Conservation (phyloP, 2,797 vertebrate species). For the Pangasius larnaudii region DNA sequence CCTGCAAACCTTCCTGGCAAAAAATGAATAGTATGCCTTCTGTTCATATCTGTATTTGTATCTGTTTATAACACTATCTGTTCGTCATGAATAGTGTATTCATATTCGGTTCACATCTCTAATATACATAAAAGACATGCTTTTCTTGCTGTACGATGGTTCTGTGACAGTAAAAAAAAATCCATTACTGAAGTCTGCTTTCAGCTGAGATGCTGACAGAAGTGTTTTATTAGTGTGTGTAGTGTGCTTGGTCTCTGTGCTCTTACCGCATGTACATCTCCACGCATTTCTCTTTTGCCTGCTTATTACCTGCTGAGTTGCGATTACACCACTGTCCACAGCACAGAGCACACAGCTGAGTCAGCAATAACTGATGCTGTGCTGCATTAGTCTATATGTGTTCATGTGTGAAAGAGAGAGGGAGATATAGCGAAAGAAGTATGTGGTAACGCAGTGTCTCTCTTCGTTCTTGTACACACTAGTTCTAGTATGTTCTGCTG, state of each 20-base stretch:
- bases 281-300: neutral
- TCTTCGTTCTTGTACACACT: neutral
- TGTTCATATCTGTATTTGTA: neutral
- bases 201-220: neutral
- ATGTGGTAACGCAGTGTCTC: neutral
- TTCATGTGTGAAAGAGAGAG: slow-evolving; percentile 20
- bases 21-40: neutral
- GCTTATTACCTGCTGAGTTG: slow-evolving; percentile 26
- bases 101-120: neutral
- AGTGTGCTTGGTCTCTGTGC: neutral
- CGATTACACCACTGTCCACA: slow-evolving; percentile 17
- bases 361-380: slow-evolving; percentile 35
- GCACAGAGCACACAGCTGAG: slow-evolving; percentile 34
- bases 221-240: neutral
- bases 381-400: neutral
- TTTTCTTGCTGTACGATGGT: neutral
- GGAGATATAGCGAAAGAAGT: slow-evolving; percentile 9
- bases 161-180: neutral
- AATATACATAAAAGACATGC: neutral
- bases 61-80: neutral
- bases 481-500: neutral
- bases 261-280: slow-evolving; percentile 1
- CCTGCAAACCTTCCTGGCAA: neutral
- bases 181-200: neutral
- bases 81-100: neutral